Evolutionary conservation across 2,113 vertebrate genomes (phyloP).

Genomic region (Atractosteus spatula): DNA sequence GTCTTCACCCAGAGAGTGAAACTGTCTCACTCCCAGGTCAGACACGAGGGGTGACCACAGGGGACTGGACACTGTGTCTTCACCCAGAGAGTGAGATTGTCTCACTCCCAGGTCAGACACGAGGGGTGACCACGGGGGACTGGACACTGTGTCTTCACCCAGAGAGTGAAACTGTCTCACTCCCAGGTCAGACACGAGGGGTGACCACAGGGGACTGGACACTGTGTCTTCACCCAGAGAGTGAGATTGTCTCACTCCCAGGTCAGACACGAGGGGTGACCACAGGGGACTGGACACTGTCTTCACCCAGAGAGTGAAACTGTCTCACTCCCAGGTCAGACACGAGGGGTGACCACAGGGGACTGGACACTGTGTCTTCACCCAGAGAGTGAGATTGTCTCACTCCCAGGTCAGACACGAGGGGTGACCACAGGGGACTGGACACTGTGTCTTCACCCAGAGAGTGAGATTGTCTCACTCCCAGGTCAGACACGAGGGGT

Average conservation of each 20-base stretch:
- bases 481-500: too few relatives aligned
- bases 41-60: too few relatives aligned
- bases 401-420: slow-evolving; percentile 63
- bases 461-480: background rate
- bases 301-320: background rate
- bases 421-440: background rate
- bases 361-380: slow-evolving; percentile 52
- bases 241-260: slow-evolving; percentile 73
- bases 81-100: slow-evolving; percentile 67
- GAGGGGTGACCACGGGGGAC: background rate
- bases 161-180: background rate
- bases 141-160: background rate
- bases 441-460: background rate
- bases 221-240: slow-evolving; percentile 61
- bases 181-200: too few relatives aligned
- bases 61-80: slow-evolving; percentile 50
- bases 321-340: too few relatives aligned
- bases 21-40: too few relatives aligned
- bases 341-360: too few relatives aligned
- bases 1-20: background rate
- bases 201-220: too few relatives aligned
- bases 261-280: slow-evolving; percentile 48
- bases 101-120: slow-evolving; percentile 68
- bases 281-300: background rate
- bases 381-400: slow-evolving; percentile 70